Percentiles rank a stretch among this genome's conserved stretches.
Conservation (phyloP, 2,113 vertebrate genomes). For the Colius striatus region DNA sequence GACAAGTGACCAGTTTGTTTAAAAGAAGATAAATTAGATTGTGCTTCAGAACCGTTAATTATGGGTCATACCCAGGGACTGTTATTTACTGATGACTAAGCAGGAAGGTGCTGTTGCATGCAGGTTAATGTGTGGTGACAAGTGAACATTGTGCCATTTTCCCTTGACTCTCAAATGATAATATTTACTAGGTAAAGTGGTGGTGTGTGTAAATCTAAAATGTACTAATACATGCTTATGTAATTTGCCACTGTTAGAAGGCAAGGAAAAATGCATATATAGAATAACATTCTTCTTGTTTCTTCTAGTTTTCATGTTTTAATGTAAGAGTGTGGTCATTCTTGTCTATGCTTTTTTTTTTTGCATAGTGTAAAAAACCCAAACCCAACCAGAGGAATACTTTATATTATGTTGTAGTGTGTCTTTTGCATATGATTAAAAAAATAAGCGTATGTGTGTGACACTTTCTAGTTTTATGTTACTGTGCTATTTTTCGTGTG, state of each 20-base stretch:
- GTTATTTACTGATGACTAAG: fast-evolving
- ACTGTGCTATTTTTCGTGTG: too few relatives aligned
- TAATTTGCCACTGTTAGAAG: not conserved
- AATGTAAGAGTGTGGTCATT: not conserved
- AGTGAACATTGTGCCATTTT: not conserved
- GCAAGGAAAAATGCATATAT: fast-evolving
- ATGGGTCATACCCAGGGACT: not conserved
- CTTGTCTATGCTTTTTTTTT: not conserved
- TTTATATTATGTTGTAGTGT: too few relatives aligned
- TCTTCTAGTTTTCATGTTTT: not conserved
- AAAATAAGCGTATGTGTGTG: too few relatives aligned
- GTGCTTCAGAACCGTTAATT: not conserved
- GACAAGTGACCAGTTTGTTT: not conserved
- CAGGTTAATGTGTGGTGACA: not conserved
- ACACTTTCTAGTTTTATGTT: too few relatives aligned
- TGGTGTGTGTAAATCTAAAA: not conserved
- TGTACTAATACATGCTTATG: fast-evolving
- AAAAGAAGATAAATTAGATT: not conserved
- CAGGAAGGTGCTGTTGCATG: not conserved
- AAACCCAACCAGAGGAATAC: too few relatives aligned
- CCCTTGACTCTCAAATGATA: not conserved
- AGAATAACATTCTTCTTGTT: not conserved
- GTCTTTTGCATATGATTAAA: too few relatives aligned
- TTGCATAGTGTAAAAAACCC: not conserved
- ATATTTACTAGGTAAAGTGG: not conserved